phyloP scores from a whole-genome alignment of 2,888 invertebrate species.

The Erebia aethiops region DNA sequence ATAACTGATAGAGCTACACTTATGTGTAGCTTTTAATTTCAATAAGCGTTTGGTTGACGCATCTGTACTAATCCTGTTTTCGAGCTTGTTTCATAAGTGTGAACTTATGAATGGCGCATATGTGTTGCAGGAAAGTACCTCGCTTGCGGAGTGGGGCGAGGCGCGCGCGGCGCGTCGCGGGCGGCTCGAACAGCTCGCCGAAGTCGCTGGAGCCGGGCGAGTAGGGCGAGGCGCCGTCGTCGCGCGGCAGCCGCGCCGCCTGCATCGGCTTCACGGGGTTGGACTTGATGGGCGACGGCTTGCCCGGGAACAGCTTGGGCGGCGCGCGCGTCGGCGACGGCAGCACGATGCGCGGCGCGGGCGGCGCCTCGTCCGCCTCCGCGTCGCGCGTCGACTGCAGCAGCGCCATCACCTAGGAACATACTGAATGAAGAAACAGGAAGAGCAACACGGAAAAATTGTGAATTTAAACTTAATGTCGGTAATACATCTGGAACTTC shows the following conservation, averaged over 20 bases:
- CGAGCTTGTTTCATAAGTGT: too few species aligned
- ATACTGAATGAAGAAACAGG: too few species aligned
- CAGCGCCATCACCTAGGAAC: conserved; percentile 83
- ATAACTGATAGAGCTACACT: too few species aligned
- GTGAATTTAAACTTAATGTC: too few species aligned
- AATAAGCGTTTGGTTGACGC: too few species aligned
- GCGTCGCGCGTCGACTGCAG: conserved; percentile 79
- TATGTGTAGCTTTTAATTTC: too few species aligned
- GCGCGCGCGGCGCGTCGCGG: conserved; percentile 82
- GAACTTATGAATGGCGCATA: too few species aligned
- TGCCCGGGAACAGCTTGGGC: conserved; percentile 79
- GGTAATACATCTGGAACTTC: too few species aligned
- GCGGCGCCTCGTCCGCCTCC: conserved; percentile 59
- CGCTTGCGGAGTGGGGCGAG: conserved; percentile 83
- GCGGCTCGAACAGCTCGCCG: conserved; percentile 93
- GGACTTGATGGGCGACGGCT: conserved; percentile 81
- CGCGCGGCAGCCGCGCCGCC: conserved; percentile 60
- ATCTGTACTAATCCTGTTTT: too few species aligned
- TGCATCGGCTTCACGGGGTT: conserved; percentile 83
- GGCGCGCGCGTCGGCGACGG: conserved; percentile 78
- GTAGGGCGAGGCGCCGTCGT: conserved; percentile 89
- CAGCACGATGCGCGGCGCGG: conserved; percentile 71
- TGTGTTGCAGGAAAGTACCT: conserved; percentile 60
- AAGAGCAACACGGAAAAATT: too few species aligned
- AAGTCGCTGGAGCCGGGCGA: conserved; percentile 95